phyloP scores from a whole-genome alignment of 92 coral and sea anemone genomes.

The Desmophyllum pertusum region DNA sequence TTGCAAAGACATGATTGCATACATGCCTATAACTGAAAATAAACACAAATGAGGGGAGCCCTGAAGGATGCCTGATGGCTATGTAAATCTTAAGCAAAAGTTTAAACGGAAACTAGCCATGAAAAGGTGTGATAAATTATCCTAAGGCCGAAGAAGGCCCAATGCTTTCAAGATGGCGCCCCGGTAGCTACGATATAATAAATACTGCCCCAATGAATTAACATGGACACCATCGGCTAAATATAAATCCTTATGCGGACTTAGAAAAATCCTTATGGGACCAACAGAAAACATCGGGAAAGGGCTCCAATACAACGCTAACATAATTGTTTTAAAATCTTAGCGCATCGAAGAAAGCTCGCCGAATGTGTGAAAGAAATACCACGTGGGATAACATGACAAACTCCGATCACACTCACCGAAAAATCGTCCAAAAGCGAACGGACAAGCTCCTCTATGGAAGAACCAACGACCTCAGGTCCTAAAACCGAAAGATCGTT shows the following conservation, averaged over 20 bases:
- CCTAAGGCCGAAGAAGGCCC: slow-evolving; percentile 24
- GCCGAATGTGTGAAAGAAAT: no score
- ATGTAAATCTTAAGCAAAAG: slow-evolving; percentile 13
- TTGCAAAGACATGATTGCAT: no score
- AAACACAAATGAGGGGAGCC: no score
- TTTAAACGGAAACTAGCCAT: slow-evolving; percentile 20
- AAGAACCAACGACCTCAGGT: slow-evolving; percentile 45
- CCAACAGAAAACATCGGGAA: no score
- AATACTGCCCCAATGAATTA: no score
- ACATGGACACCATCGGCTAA: no score
- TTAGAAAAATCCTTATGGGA: slow-evolving; percentile 45
- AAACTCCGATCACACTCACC: no score
- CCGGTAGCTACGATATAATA: no score
- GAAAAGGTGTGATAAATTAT: slow-evolving; percentile 7
- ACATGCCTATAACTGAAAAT: no score
- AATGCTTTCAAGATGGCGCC: slow-evolving; percentile 67
- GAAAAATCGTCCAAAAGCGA: slow-evolving; percentile 7
- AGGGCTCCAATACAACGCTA: no score
- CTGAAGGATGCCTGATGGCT: background rate
- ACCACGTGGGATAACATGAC: no score
- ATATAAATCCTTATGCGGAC: slow-evolving; percentile 47
- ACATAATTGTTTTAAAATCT: slow-evolving; percentile 29
- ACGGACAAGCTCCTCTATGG: slow-evolving; percentile 31
- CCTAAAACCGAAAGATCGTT: background rate
- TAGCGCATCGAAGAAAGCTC: background rate